phyloP scores from a whole-genome alignment of 2,888 invertebrate species.

The Noctua fimbriata region DNA sequence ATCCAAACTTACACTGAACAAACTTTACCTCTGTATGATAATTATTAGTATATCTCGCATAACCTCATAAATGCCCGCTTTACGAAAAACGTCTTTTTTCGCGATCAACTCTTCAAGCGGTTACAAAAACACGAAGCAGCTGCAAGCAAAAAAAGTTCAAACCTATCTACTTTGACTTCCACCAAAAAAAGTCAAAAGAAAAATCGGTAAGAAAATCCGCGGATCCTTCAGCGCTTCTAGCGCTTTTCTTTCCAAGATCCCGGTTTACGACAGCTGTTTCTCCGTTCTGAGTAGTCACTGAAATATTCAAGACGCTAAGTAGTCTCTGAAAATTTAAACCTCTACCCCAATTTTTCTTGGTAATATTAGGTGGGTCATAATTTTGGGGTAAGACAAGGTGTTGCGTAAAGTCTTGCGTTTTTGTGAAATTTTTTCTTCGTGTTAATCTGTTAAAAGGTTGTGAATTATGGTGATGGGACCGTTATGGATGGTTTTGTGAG shows the following conservation, averaged over 20 bases:
- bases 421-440: slow-evolving; percentile 13
- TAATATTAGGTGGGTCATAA: slow-evolving; percentile 48
- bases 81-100: not conserved
- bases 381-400: slow-evolving; percentile 42
- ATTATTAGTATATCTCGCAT: not conserved
- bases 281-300: slow-evolving; percentile 74
- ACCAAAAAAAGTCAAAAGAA: slow-evolving; percentile 17
- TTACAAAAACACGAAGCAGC: not conserved
- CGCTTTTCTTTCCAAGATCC: slow-evolving; percentile 30
- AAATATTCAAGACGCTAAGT: slow-evolving; percentile 82
- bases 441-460: slow-evolving; percentile 50
- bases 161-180: not conserved
- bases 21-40: not conserved
- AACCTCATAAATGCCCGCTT: not conserved
- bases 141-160: not conserved
- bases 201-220: slow-evolving; percentile 7
- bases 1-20: not conserved
- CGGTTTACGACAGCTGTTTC: slow-evolving; percentile 79
- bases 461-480: slow-evolving; percentile 19
- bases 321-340: slow-evolving; percentile 77
- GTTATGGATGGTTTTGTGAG: not conserved
- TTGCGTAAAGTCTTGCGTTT: slow-evolving; percentile 7
- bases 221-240: slow-evolving; percentile 46
- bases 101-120: not conserved
- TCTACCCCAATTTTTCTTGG: slow-evolving; percentile 54